Conservation (phyloP, 1,140 invertebrate genomes). For the Galleria mellonella region DNA sequence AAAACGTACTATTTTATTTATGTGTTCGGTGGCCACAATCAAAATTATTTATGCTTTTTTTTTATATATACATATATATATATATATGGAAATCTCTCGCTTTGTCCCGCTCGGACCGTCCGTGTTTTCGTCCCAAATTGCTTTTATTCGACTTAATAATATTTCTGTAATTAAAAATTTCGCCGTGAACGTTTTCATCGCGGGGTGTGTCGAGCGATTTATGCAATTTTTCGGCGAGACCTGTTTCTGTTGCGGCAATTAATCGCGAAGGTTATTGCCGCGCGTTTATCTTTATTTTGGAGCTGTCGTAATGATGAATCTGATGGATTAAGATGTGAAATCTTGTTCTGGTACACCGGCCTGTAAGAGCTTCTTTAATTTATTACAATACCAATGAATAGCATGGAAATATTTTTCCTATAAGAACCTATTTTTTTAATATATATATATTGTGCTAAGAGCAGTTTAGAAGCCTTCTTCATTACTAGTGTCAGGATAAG, state of each 20-base stretch:
- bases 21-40: slow-evolving; percentile 40
- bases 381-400: too few species aligned
- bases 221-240: slow-evolving; percentile 31
- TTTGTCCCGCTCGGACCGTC: slow-evolving; percentile 32
- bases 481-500: too few species aligned
- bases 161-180: slow-evolving; percentile 61
- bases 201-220: slow-evolving; percentile 30
- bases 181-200: slow-evolving; percentile 41
- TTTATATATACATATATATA: too few species aligned
- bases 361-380: too few species aligned
- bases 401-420: too few species aligned
- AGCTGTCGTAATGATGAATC: too few species aligned
- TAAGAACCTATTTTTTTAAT: too few species aligned
- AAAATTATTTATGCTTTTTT: slow-evolving; percentile 60
- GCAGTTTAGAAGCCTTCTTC: too few species aligned
- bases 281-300: slow-evolving; percentile 3
- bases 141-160: slow-evolving; percentile 57
- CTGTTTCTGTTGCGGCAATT: slow-evolving; percentile 22
- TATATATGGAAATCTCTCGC: slow-evolving; percentile 36
- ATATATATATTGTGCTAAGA: too few species aligned
- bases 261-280: slow-evolving; percentile 19
- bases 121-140: slow-evolving; percentile 41
- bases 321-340: too few species aligned
- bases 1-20: slow-evolving; percentile 45
- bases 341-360: too few species aligned